These are phyloP conservation scores for Chelon labrosus DNA, from an alignment of 2,797 vertebrate species.

Conservation along the genomic window DNA sequence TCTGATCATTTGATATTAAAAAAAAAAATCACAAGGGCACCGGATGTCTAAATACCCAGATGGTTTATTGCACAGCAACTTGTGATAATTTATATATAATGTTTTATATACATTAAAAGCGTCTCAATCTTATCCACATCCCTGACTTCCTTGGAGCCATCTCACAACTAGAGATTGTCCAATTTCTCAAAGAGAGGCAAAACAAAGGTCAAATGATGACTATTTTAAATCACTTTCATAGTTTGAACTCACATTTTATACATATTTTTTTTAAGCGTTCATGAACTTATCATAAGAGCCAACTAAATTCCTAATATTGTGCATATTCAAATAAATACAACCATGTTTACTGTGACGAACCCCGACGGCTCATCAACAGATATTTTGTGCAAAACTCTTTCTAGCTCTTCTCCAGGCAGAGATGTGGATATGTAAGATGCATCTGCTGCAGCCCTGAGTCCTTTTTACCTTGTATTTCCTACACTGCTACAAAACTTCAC, in stretches of 20 bases:
- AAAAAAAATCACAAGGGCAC: slow-evolving; percentile 10
- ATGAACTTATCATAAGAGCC: background rate
- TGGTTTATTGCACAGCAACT: background rate
- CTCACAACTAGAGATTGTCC: background rate
- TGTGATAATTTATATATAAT: background rate
- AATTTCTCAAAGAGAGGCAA: background rate
- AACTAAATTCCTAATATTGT: background rate
- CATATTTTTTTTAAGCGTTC: no score
- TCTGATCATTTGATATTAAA: slow-evolving; percentile 38
- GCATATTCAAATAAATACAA: background rate
- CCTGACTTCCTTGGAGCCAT: background rate
- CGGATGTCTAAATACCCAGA: background rate
- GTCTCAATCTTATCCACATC: background rate
- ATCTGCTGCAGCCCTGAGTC: background rate
- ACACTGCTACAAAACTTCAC: slow-evolving; percentile 13
- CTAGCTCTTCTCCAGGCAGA: background rate
- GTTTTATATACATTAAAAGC: no score
- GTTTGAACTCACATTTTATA: no score
- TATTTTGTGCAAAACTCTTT: background rate
- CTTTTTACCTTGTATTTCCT: slow-evolving; percentile 7
- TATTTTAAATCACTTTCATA: no score
- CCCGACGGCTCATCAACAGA: background rate
- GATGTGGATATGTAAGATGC: background rate
- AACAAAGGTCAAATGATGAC: no score
- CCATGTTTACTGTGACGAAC: background rate